Percentiles rank a stretch among this genome's conserved stretches.
phyloP scores from a whole-genome alignment of 2,797 vertebrate species.

The Anguilla pacifica region DNA sequence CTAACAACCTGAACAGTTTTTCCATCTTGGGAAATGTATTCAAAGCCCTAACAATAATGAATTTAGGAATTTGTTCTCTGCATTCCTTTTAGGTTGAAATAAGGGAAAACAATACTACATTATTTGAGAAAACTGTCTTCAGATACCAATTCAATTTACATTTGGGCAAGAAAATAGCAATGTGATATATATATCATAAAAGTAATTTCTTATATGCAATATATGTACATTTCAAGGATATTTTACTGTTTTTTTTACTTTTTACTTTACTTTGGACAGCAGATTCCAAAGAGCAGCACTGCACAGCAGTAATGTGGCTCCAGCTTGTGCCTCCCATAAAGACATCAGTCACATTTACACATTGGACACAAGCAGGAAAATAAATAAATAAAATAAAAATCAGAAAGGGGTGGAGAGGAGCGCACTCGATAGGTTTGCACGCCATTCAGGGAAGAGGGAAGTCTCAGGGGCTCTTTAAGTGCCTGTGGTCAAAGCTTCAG shows the following conservation, averaged over 20 bases:
- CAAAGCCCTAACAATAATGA: neutral
- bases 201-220: too few species aligned
- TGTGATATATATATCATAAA: too few species aligned
- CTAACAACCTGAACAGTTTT: neutral
- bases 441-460: neutral
- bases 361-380: neutral
- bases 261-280: neutral
- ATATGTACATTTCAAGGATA: neutral
- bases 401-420: slow-evolving; percentile 13
- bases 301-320: neutral
- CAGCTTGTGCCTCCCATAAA: neutral
- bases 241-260: neutral
- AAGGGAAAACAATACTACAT: neutral
- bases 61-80: neutral
- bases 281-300: neutral
- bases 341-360: neutral
- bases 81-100: neutral
- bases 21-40: neutral
- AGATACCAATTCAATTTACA: too few species aligned
- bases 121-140: neutral
- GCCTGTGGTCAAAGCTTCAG: slow-evolving; percentile 1
- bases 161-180: too few species aligned
- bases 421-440: neutral
- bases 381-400: slow-evolving; percentile 6
- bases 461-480: slow-evolving; percentile 29